phyloP scores from a whole-genome alignment of 1,140 invertebrate genomes.

The Drosophila repleta region DNA sequence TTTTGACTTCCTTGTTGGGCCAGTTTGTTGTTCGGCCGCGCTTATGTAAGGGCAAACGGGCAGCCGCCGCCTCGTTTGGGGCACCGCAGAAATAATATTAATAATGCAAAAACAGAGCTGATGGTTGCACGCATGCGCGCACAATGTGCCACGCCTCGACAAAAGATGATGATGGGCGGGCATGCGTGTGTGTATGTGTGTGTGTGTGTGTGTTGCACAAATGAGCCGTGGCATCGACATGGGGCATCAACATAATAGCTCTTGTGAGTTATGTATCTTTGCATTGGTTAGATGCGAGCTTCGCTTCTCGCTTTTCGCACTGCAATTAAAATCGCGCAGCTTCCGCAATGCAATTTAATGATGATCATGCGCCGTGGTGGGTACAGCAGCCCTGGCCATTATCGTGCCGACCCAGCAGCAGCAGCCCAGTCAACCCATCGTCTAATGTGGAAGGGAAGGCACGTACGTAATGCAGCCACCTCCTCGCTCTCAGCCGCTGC shows the following conservation, averaged over 20 bases:
- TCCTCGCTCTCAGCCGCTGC: not conserved
- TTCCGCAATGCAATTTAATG: slow-evolving; percentile 56
- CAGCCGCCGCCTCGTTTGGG: slow-evolving; percentile 33
- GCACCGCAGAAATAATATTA: slow-evolving; percentile 20
- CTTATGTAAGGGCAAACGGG: slow-evolving; percentile 38
- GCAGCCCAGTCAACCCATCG: slow-evolving; percentile 5
- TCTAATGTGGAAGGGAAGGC: not conserved
- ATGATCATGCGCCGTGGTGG: not conserved
- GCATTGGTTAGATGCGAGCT: slow-evolving; percentile 38
- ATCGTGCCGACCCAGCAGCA: not conserved
- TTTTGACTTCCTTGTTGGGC: slow-evolving; percentile 17
- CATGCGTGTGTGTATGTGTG: not conserved
- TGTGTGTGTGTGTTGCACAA: slow-evolving; percentile 38
- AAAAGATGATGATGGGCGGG: not conserved
- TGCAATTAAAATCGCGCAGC: slow-evolving; percentile 16
- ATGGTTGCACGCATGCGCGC: slow-evolving; percentile 66
- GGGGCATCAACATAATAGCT: slow-evolving; percentile 29
- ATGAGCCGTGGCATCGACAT: slow-evolving; percentile 46
- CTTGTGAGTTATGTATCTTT: slow-evolving; percentile 31
- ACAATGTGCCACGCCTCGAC: slow-evolving; percentile 56
- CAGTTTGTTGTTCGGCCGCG: slow-evolving; percentile 9
- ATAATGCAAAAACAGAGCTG: slow-evolving; percentile 1
- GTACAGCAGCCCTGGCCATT: slow-evolving; percentile 13
- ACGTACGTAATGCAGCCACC: slow-evolving; percentile 27
- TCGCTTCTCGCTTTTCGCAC: slow-evolving; percentile 25